Conservation (phyloP, 2,888 invertebrate species). For the Brachyptera risi region DNA sequence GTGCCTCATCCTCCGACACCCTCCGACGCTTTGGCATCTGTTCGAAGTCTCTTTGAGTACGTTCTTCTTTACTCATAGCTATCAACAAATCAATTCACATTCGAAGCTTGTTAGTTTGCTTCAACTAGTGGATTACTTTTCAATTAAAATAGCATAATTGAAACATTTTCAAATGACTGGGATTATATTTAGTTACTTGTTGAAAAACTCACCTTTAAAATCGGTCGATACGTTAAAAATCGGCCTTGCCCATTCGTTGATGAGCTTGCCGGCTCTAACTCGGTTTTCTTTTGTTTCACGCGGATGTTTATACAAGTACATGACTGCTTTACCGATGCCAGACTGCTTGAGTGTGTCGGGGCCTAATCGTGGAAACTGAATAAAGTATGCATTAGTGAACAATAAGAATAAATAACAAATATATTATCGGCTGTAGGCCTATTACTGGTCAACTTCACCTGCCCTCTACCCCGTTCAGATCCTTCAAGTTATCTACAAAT, state of each 20-base stretch:
- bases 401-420: conserved; percentile 33
- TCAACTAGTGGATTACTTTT: neutral
- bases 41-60: conserved; percentile 87
- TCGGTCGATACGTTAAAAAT: conserved; percentile 95
- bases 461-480: too few species aligned
- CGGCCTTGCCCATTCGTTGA: conserved; percentile 96
- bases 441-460: too few species aligned
- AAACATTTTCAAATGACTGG: too few species aligned
- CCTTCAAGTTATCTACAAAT: too few species aligned
- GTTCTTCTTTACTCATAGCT: conserved; percentile 89
- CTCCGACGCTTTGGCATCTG: conserved; percentile 64
- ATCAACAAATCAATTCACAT: too few species aligned
- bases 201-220: conserved; percentile 58
- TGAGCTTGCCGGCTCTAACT: conserved; percentile 84
- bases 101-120: neutral
- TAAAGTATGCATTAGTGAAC: neutral
- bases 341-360: conserved; percentile 89
- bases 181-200: too few species aligned
- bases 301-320: conserved; percentile 99
- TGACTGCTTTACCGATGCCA: conserved; percentile 97
- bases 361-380: conserved; percentile 82
- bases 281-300: conserved; percentile 92
- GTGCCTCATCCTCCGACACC: conserved; percentile 42
- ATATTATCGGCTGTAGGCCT: too few species aligned
- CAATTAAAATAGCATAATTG: too few species aligned